phyloP scores from a whole-genome alignment of 2,797 vertebrate species.

The Neosalanx taihuensis region DNA sequence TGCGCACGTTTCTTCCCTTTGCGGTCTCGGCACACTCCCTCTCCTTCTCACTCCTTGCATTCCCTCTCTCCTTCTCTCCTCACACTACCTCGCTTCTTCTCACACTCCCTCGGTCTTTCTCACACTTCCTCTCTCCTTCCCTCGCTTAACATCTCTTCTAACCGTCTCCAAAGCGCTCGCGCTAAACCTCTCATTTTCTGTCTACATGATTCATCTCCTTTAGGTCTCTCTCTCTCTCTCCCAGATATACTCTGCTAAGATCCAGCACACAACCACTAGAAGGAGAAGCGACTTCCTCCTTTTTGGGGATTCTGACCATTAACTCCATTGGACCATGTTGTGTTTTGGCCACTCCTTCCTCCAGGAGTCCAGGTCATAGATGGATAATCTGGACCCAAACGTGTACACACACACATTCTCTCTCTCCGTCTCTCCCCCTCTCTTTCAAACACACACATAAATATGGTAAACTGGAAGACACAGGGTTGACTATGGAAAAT shows the following conservation, averaged over 20 bases:
- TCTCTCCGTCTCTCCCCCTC: not conserved
- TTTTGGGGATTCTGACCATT: conserved; percentile 18
- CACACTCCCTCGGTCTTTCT: not conserved
- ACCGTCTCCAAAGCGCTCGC: not conserved
- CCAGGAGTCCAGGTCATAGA: not conserved
- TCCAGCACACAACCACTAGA: conserved; percentile 46
- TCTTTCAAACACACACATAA: not conserved
- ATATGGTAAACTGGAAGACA: conserved; percentile 65
- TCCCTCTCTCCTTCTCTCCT: not conserved
- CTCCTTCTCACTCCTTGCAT: not conserved
- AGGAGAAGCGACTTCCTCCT: conserved; percentile 32
- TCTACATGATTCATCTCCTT: not conserved
- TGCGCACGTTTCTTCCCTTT: not conserved
- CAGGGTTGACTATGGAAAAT: conserved; percentile 45
- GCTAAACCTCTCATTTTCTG: not conserved
- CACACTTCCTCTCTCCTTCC: not conserved
- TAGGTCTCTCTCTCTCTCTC: conserved; percentile 16
- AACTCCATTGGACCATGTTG: conserved; percentile 19
- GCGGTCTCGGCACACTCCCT: not conserved
- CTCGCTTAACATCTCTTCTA: not conserved
- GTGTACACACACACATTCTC: conserved; percentile 32
- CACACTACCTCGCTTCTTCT: not conserved
- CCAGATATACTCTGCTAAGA: conserved; percentile 2
- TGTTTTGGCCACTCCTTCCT: conserved; percentile 15
- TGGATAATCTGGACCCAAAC: conserved; percentile 29